Percentiles rank a stretch among this genome's conserved stretches.
Conservation (phyloP, 2,888 invertebrate species). For the Copidosoma aretas region DNA sequence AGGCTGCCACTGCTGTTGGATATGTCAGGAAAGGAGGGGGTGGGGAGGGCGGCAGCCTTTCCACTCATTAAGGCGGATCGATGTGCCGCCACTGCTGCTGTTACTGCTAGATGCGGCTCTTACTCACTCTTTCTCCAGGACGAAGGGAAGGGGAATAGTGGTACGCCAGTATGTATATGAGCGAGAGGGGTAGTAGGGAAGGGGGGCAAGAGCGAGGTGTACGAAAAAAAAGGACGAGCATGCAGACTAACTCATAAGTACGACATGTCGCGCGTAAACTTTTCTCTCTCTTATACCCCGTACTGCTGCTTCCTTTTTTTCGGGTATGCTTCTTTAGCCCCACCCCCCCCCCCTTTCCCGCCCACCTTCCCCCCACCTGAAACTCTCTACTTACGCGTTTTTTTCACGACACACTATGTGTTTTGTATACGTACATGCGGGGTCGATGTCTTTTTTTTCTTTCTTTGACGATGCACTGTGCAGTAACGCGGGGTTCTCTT, state of each 20-base stretch:
- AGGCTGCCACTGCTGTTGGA: conserved; percentile 47
- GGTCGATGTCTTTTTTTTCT: neutral
- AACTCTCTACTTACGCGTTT: neutral
- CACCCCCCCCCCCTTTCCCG: neutral
- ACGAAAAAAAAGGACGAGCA: no score
- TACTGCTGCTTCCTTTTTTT: neutral
- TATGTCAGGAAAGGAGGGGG: neutral
- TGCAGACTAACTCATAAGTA: neutral
- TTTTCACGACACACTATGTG: neutral
- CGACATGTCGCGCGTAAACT: conserved; percentile 26
- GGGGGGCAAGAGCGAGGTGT: neutral
- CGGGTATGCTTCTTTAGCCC: neutral
- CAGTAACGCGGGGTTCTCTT: neutral
- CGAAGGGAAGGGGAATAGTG: conserved; percentile 20
- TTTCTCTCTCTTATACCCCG: neutral
- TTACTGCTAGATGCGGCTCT: conserved; percentile 30
- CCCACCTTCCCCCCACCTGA: neutral
- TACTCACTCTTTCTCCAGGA: conserved; percentile 35
- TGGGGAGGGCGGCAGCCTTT: conserved; percentile 55
- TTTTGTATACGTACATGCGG: neutral
- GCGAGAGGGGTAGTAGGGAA: conserved; percentile 7
- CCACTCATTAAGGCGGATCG: conserved; percentile 64
- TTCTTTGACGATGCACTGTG: neutral
- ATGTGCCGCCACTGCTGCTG: conserved; percentile 49
- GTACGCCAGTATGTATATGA: neutral